Evolutionary conservation across 35 echinoderm and acorn worm species (phyloP), one percentile per base, ranked within the genome.

Genomic region (Eucidaris tribuloides): DNA sequence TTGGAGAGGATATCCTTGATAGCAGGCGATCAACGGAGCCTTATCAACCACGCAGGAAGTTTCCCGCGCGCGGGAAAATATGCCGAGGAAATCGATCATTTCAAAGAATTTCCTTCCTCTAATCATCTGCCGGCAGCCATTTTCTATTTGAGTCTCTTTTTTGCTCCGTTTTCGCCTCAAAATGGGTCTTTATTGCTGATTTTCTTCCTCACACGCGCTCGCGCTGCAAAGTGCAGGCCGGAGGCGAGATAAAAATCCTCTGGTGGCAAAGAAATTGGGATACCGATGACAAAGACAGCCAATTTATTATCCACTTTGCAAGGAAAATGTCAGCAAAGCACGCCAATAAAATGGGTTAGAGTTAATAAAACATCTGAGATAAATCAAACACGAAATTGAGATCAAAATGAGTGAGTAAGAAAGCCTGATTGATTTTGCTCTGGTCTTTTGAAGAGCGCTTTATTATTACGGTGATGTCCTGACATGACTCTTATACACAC

Each of bases 101-200:
- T 88, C 85, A 88, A 88, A 78, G 43, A 65, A 37, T 62, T 88
- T 88, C 85, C 85, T 88, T 88, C 85, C 85, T 74, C 68, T 74
- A 74, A 74, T 74, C 38, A 40, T 74, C 44, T 40, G 68, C 68
- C 68, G 22, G 68, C 68, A 74, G 68, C 68, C 68, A 74, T 74
- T 74, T 74, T 74, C 38, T 74, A 74, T 74, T 74, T 74, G 68
- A 42, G 35, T 74, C 44, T 35, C n/a, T n/a, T 9, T 74, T 74
- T 36, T 23, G n/a, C 37, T 36, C 40, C 60, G 38, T 74, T 74
- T 44, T 72, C 20, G 7, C n/a, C 32, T 36, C 24, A 74, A 74
- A 44, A 74, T 74, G 68, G 68, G 68, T 74, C 68, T 44, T 74
- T 74, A 74, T 74, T 74, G 68, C 29, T 25, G 68, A 44, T 42